Percentiles rank a stretch among this genome's conserved stretches.
These are phyloP conservation scores for Phyllostomus discolor DNA, from an alignment of 2,113 vertebrate species.

Conservation along the genomic window DNA sequence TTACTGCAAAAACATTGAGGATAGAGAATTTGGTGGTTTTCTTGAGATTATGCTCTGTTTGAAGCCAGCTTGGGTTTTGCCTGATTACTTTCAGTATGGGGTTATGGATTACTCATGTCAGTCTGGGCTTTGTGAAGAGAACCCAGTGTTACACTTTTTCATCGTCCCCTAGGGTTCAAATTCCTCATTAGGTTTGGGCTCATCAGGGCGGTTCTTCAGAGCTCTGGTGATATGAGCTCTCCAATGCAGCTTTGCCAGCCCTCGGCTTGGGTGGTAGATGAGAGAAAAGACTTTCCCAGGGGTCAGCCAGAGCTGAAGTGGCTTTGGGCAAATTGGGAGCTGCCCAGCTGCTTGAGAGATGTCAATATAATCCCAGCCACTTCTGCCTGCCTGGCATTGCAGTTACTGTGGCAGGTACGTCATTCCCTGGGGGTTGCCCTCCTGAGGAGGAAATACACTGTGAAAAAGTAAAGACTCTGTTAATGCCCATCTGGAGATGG, in stretches of 20 bases:
- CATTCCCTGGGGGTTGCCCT: neutral
- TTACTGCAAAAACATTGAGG: neutral
- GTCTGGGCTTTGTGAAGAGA: neutral
- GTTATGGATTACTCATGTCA: neutral
- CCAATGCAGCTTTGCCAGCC: neutral
- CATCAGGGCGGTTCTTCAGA: neutral
- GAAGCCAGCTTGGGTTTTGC: neutral
- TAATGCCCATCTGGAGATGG: neutral
- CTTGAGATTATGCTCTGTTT: neutral
- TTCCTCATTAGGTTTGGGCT: neutral
- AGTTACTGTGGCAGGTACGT: neutral
- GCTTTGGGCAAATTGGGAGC: neutral
- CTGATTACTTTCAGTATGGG: neutral
- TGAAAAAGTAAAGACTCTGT: neutral
- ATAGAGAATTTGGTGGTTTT: neutral
- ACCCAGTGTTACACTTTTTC: neutral
- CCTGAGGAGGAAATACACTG: neutral
- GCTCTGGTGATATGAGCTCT: neutral
- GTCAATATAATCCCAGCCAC: neutral
- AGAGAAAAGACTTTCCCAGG: neutral
- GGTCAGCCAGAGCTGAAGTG: neutral
- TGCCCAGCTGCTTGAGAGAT: neutral
- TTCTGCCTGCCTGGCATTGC: neutral
- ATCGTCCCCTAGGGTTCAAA: neutral
- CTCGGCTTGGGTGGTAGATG: neutral